Percentiles rank a stretch among this genome's conserved stretches.
phyloP scores from a whole-genome alignment of 2,888 invertebrate genomes.

The Ochropleura plecta region DNA sequence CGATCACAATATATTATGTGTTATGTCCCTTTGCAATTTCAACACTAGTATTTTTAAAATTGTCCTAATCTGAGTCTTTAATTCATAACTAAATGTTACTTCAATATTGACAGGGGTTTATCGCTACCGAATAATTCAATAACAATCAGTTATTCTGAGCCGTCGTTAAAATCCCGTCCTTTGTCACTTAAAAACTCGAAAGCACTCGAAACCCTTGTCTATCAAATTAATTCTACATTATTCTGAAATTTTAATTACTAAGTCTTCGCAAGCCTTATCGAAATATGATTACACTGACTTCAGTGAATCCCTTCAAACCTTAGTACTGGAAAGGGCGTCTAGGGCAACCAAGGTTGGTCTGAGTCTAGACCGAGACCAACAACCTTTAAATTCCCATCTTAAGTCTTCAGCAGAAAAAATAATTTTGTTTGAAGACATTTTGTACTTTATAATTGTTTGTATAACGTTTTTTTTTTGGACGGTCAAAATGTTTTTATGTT shows the following conservation, averaged over 20 bases:
- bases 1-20: no score
- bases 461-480: constrained; percentile 19
- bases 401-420: constrained; percentile 7
- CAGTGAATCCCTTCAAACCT: constrained; percentile 54
- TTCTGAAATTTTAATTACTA: constrained; percentile 56
- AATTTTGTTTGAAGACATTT: constrained; percentile 43
- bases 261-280: constrained; percentile 40
- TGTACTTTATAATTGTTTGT: constrained; percentile 15
- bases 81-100: background rate
- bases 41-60: no score
- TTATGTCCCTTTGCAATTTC: background rate
- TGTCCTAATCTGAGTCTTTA: background rate
- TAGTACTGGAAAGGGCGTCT: constrained; percentile 66
- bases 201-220: constrained; percentile 38
- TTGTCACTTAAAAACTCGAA: constrained; percentile 40
- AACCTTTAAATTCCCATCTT: constrained; percentile 33
- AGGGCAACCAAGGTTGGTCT: constrained; percentile 50
- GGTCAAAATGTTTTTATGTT: background rate
- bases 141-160: constrained; percentile 49
- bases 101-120: background rate
- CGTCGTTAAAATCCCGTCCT: constrained; percentile 32
- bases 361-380: constrained; percentile 46
- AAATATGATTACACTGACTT: constrained; percentile 61
- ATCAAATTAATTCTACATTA: constrained; percentile 48
- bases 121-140: constrained; percentile 1